These are phyloP conservation scores for Camponotus floridanus DNA, from an alignment of 1,140 invertebrate genomes.

Conservation along the genomic window DNA sequence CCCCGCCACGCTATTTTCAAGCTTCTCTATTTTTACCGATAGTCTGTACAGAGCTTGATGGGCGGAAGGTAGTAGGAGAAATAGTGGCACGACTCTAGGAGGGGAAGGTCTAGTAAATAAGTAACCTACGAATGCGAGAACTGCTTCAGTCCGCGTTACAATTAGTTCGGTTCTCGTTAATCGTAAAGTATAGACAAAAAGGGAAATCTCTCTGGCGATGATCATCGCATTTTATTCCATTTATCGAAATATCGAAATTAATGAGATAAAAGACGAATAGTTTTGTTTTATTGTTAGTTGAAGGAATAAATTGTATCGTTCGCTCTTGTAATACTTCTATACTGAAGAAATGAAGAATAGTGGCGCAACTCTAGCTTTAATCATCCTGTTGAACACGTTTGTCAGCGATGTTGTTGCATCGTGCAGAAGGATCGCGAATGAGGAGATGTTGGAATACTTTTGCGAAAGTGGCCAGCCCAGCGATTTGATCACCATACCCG, in stretches of 20 bases:
- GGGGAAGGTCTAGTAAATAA: slow-evolving; percentile 84
- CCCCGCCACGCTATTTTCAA: slow-evolving; percentile 76
- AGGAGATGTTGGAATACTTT: slow-evolving; percentile 80
- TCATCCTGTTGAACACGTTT: slow-evolving; percentile 47
- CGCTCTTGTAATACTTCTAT: not conserved
- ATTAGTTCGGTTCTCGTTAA: slow-evolving; percentile 65
- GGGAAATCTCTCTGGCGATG: slow-evolving; percentile 53
- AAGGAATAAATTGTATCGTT: not conserved
- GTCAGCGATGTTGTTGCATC: slow-evolving; percentile 62
- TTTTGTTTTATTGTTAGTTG: not conserved
- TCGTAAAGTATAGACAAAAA: slow-evolving; percentile 46
- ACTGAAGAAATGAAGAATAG: slow-evolving; percentile 53
- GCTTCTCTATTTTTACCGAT: slow-evolving; percentile 84
- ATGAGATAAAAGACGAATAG: not conserved
- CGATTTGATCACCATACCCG: slow-evolving; percentile 77
- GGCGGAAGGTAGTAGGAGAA: slow-evolving; percentile 76
- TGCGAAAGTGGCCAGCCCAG: slow-evolving; percentile 76
- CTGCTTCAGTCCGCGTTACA: slow-evolving; percentile 80
- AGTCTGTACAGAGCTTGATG: slow-evolving; percentile 78
- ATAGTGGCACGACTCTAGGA: slow-evolving; percentile 56
- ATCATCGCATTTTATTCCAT: not conserved
- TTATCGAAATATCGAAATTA: slow-evolving; percentile 3
- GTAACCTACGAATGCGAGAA: slow-evolving; percentile 81
- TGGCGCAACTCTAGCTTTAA: slow-evolving; percentile 28
- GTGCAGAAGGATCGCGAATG: slow-evolving; percentile 75